Evolutionary conservation across 2,113 vertebrate genomes (phyloP), one percentile per base, ranked within the genome.

Genomic region (Gambusia affinis): DNA sequence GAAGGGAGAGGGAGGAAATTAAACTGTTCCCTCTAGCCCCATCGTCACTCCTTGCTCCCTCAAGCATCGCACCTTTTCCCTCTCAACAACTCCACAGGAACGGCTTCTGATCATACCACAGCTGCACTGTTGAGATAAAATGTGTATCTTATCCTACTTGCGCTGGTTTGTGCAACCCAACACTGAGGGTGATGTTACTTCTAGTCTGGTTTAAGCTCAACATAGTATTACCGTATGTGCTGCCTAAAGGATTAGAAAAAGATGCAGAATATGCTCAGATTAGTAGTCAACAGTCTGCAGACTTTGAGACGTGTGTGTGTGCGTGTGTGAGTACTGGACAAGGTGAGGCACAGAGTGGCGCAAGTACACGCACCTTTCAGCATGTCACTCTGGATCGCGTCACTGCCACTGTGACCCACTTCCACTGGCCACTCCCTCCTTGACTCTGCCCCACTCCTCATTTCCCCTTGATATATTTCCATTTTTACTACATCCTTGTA

Each of bases 341-440:
- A 88, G 66, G 86, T 76, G 87, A 89, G 66, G 79, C 80, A 86
- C 80, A 84, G 78, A 28, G 79, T 72, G 75, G 78, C 67, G 51
- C 22, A 62, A 86, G 78, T 84, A 85, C 57, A 42, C 70, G 86
- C 80, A 60, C 84, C 60, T 76, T 79, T 67, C 75, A 11, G 61
- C 68, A 24, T 60, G 91, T 93, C 92, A 76, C 88, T 87, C 89
- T 73, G 71, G 22, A 94, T 94, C 85, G 76, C 82, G 74, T 93
- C 93, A 93, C 66, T 28, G 71, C 42, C 37, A 78, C 87, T 79
- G 81, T 94, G 93, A 94, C 92, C 94, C 92, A 94, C 82, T 94
- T 94, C 83, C 72, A 85, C 44, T 61, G 4, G 79, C 83, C 77
- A 69, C 87, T 86, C 89, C 83, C 79, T 82, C 70, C 70, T 74